These are phyloP conservation scores for Matsumurasca onukii DNA, from an alignment of 1,140 invertebrate genomes.

Conservation along the genomic window DNA sequence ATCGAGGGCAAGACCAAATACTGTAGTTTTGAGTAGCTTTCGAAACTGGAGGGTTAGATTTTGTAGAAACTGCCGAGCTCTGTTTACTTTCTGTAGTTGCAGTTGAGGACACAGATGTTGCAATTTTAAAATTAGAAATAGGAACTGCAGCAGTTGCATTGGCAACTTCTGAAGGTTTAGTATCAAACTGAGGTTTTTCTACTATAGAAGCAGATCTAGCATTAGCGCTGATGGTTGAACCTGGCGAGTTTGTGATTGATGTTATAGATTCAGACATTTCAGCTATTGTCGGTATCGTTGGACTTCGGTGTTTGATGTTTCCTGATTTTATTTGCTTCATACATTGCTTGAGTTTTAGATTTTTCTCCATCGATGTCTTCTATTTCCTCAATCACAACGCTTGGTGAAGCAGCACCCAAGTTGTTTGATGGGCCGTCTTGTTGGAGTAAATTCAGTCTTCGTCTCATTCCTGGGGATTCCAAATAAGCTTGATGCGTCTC, in stretches of 20 bases:
- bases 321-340: slow-evolving; percentile 38
- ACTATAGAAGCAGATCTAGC: neutral
- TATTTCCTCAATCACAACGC: slow-evolving; percentile 41
- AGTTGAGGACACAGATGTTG: neutral
- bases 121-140: no score
- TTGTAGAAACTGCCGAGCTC: neutral
- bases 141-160: neutral
- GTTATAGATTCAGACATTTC: slow-evolving; percentile 46
- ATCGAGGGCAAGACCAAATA: slow-evolving; percentile 55
- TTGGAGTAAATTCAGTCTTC: slow-evolving; percentile 15
- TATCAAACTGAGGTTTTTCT: neutral
- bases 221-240: slow-evolving; percentile 36
- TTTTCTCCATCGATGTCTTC: slow-evolving; percentile 38
- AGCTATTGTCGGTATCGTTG: slow-evolving; percentile 46
- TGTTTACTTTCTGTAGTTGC: neutral
- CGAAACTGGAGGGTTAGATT: neutral
- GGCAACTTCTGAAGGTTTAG: neutral
- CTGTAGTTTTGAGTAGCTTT: slow-evolving; percentile 9
- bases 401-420: slow-evolving; percentile 18
- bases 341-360: slow-evolving; percentile 42
- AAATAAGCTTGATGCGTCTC: slow-evolving; percentile 28
- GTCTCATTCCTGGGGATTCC: slow-evolving; percentile 22
- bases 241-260: slow-evolving; percentile 42
- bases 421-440: slow-evolving; percentile 2
- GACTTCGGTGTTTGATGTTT: slow-evolving; percentile 43